phyloP scores from a whole-genome alignment of 2,113 vertebrate genomes.

The Tachysurus vachellii region DNA sequence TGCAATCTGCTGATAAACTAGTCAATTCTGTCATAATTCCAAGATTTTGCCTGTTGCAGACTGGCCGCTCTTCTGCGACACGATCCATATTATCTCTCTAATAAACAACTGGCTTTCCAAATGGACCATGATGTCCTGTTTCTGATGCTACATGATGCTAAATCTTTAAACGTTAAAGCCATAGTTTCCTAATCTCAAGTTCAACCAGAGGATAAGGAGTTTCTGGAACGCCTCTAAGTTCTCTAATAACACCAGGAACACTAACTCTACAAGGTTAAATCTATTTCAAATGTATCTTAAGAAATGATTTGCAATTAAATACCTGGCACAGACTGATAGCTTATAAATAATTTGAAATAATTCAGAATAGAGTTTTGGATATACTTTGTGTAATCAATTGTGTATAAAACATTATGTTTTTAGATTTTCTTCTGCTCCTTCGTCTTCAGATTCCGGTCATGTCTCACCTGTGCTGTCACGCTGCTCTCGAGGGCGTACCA shows the following conservation, averaged over 20 bases:
- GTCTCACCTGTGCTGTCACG: slow-evolving; percentile 79
- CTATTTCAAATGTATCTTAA: neutral
- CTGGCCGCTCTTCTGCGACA: no score
- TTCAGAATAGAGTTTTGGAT: neutral
- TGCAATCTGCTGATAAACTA: neutral
- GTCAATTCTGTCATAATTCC: neutral
- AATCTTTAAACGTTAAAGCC: neutral
- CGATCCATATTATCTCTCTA: no score
- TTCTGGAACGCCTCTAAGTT: neutral
- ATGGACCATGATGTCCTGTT: neutral
- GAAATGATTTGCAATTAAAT: neutral
- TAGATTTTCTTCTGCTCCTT: neutral
- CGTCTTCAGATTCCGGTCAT: no score
- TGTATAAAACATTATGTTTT: neutral
- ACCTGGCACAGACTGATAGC: no score
- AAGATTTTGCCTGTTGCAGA: no score
- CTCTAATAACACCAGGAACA: neutral
- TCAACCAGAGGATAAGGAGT: neutral
- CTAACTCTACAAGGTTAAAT: neutral
- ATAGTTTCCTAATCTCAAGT: neutral
- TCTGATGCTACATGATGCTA: neutral
- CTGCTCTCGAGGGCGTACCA: slow-evolving; percentile 77
- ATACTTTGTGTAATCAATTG: neutral
- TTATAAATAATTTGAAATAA: neutral
- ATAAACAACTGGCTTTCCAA: neutral